A percentile compares a stretch with the other conserved stretches of the same genome.
phyloP scores from a whole-genome alignment of 1,140 invertebrate genomes.

The Papilio dardanus region DNA sequence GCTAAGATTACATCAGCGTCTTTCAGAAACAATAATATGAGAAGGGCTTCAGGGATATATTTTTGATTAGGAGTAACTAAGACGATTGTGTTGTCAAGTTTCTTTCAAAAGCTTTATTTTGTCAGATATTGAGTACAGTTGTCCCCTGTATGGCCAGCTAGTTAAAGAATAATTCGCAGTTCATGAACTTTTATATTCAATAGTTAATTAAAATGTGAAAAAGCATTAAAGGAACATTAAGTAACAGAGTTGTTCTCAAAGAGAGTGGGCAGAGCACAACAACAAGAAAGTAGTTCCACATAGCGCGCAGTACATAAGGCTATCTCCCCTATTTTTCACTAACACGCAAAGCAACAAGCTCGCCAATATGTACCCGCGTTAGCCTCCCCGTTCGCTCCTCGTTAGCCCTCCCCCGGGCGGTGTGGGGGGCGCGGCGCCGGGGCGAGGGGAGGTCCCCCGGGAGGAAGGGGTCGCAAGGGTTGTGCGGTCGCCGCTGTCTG shows the following conservation, averaged over 20 bases:
- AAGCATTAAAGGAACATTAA: not conserved
- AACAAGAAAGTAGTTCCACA: not conserved
- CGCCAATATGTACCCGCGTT: slow-evolving; percentile 46
- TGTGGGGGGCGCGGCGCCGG: slow-evolving; percentile 25
- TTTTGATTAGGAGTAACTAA: not conserved
- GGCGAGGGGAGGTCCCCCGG: slow-evolving; percentile 18
- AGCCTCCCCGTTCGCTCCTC: slow-evolving; percentile 51
- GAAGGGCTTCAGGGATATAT: not conserved
- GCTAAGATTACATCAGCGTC: not conserved
- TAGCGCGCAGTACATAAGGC: slow-evolving; percentile 22
- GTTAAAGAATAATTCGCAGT: not conserved
- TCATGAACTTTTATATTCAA: not conserved
- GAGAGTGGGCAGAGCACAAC: not conserved
- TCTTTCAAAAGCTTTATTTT: no score
- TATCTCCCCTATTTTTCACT: slow-evolving; percentile 39
- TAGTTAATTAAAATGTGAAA: not conserved
- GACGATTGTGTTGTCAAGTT: no score
- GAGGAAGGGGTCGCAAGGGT: slow-evolving; percentile 23
- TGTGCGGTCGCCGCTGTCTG: slow-evolving; percentile 32
- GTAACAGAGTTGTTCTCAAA: not conserved
- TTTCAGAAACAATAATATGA: not conserved
- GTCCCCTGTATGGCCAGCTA: no score
- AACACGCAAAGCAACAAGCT: slow-evolving; percentile 34
- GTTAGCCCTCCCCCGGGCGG: slow-evolving; percentile 48
- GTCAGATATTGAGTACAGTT: no score